Evolutionary conservation across 2,888 invertebrate species (phyloP).

Genomic region (Drosophila gaucha): DNA sequence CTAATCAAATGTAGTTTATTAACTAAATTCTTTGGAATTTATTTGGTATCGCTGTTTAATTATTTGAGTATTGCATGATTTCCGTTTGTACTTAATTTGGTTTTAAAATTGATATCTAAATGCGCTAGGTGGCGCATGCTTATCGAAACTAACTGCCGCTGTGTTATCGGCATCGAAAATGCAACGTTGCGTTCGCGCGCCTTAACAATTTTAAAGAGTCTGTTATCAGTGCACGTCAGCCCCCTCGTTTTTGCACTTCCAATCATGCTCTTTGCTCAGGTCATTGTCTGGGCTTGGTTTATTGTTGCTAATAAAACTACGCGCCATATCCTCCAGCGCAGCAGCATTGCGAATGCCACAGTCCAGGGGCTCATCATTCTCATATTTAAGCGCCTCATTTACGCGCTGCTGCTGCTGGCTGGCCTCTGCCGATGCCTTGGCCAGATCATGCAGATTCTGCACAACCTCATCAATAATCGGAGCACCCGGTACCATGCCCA

Average conservation of each 20-base stretch:
- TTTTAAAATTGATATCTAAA: slow-evolving; percentile 40
- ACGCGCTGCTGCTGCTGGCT: slow-evolving; percentile 54
- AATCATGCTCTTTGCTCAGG: slow-evolving; percentile 55
- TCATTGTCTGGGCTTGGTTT: slow-evolving; percentile 37
- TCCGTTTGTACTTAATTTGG: slow-evolving; percentile 68
- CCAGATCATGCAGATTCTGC: slow-evolving; percentile 69
- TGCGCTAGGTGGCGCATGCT: slow-evolving; percentile 44
- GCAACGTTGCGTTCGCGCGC: slow-evolving; percentile 34
- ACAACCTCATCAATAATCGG: slow-evolving; percentile 72
- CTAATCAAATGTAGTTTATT: slow-evolving; percentile 56
- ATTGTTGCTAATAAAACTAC: slow-evolving; percentile 55
- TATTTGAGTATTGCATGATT: slow-evolving; percentile 73
- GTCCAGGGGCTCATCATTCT: slow-evolving; percentile 73
- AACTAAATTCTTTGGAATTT: slow-evolving; percentile 79
- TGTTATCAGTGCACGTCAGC: slow-evolving; percentile 47
- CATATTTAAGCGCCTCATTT: slow-evolving; percentile 50
- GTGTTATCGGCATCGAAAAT: slow-evolving; percentile 32
- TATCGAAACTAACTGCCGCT: slow-evolving; percentile 1
- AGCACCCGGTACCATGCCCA: slow-evolving; percentile 47
- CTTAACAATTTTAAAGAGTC: slow-evolving; percentile 1
- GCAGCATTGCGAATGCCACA: slow-evolving; percentile 70
- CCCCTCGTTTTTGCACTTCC: slow-evolving; percentile 60
- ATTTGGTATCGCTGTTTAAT: slow-evolving; percentile 62
- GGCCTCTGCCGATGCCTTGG: slow-evolving; percentile 67
- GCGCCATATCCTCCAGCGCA: slow-evolving; percentile 63